These are phyloP conservation scores for Catocala nupta DNA, from an alignment of 2,888 invertebrate genomes.

Conservation along the genomic window DNA sequence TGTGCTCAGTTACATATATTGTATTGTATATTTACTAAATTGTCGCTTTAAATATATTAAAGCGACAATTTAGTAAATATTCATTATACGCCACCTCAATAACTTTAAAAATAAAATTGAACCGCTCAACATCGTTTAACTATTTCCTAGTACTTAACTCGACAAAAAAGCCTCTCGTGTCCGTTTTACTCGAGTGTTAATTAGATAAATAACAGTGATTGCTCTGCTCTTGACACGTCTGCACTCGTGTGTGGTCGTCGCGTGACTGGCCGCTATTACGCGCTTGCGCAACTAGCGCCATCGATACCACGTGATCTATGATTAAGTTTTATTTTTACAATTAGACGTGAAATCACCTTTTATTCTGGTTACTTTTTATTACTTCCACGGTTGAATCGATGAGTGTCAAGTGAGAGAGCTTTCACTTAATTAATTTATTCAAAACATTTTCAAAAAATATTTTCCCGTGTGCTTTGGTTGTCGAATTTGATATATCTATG, in stretches of 20 bases:
- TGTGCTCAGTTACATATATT: too few relatives aligned
- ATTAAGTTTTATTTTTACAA: slow-evolving; percentile 42
- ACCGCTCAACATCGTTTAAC: slow-evolving; percentile 4
- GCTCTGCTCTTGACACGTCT: slow-evolving; percentile 63
- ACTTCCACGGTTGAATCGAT: slow-evolving; percentile 27
- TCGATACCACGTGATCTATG: slow-evolving; percentile 60
- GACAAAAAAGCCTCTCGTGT: slow-evolving; percentile 25
- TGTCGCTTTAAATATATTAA: too few relatives aligned
- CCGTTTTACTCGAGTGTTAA: slow-evolving; percentile 53
- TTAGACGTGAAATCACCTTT: slow-evolving; percentile 53
- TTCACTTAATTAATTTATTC: slow-evolving; percentile 24
- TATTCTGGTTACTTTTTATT: slow-evolving; percentile 28
- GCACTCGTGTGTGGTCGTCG: slow-evolving; percentile 75
- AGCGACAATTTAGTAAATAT: background rate
- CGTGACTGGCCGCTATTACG: slow-evolving; percentile 76
- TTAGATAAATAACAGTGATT: slow-evolving; percentile 73
- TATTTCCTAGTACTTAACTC: slow-evolving; percentile 31
- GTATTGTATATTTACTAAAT: too few relatives aligned
- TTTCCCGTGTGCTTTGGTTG: too few relatives aligned
- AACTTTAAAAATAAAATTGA: background rate
- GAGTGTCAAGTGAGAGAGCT: slow-evolving; percentile 23
- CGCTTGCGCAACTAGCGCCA: slow-evolving; percentile 64
- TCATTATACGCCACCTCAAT: background rate
- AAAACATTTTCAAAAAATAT: background rate
- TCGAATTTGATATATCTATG: too few relatives aligned